Percentiles rank a stretch among this genome's conserved stretches.
These are phyloP conservation scores for Caenorhabditis sp. DNA, from an alignment of 2,888 invertebrate genomes.

Conservation along the genomic window DNA sequence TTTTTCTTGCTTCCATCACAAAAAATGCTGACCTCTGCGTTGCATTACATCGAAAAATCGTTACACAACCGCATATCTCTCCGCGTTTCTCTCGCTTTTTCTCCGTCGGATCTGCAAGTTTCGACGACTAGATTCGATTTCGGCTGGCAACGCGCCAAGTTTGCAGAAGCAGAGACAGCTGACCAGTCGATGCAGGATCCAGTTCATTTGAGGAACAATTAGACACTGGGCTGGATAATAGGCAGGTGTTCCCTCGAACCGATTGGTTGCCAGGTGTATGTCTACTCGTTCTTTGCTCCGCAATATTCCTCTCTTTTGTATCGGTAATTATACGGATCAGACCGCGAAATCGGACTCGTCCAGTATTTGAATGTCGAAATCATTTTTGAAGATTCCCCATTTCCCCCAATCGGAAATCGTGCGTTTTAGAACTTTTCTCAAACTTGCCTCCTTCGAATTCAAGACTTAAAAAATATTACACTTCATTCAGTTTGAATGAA, in stretches of 20 bases:
- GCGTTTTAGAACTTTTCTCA: too few species aligned
- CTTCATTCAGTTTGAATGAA: too few species aligned
- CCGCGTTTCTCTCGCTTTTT: neutral
- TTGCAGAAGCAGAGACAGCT: neutral
- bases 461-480: too few species aligned
- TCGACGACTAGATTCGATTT: constrained; percentile 1
- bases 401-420: too few species aligned
- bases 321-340: too few species aligned
- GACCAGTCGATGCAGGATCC: neutral
- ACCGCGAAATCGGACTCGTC: too few species aligned
- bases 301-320: too few species aligned
- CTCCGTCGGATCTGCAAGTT: neutral
- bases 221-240: neutral
- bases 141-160: neutral
- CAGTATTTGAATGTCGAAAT: too few species aligned
- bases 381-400: too few species aligned
- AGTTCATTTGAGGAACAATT: neutral
- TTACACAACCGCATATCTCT: constrained; percentile 8
- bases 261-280: neutral
- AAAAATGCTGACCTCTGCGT: neutral
- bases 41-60: constrained; percentile 4
- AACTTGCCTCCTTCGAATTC: too few species aligned
- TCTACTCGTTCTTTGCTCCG: too few species aligned
- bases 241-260: neutral
- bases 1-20: neutral